Evolutionary conservation across 2,113 vertebrate species (phyloP).

Genomic region (Morone chrysops): DNA sequence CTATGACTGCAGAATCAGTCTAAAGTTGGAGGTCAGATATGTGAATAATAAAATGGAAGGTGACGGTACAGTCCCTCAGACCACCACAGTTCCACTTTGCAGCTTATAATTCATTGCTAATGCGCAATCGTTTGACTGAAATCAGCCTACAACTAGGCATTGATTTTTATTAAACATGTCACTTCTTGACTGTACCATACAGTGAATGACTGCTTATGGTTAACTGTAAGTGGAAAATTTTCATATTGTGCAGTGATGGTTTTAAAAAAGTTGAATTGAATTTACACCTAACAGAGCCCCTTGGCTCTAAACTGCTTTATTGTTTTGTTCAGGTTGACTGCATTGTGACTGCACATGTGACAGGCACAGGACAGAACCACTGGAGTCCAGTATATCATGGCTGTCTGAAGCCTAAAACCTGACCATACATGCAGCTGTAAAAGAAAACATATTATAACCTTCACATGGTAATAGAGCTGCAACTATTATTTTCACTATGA

Average conservation of each 20-base stretch:
- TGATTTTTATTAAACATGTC: slow-evolving; percentile 5
- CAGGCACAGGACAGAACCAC: background rate
- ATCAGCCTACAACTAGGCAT: background rate
- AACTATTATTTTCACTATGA: background rate
- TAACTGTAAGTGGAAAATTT: slow-evolving; percentile 2
- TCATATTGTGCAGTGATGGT: background rate
- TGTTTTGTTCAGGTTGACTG: background rate
- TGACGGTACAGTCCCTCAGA: slow-evolving; percentile 26
- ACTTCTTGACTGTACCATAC: background rate
- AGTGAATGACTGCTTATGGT: background rate
- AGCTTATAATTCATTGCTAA: slow-evolving; percentile 37
- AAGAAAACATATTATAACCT: background rate
- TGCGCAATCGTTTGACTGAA: slow-evolving; percentile 15
- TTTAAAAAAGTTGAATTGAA: background rate
- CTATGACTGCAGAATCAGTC: background rate
- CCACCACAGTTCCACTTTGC: slow-evolving; percentile 21
- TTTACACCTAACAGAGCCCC: background rate
- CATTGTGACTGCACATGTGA: background rate
- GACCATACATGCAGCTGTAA: background rate
- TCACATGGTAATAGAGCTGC: background rate
- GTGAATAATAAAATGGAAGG: slow-evolving; percentile 20
- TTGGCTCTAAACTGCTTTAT: background rate
- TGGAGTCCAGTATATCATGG: background rate
- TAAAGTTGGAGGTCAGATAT: slow-evolving; percentile 16
- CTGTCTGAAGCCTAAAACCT: background rate